These are phyloP conservation scores for Oreochromis grahami DNA, from an alignment of 2,797 vertebrate genomes.

Conservation along the genomic window DNA sequence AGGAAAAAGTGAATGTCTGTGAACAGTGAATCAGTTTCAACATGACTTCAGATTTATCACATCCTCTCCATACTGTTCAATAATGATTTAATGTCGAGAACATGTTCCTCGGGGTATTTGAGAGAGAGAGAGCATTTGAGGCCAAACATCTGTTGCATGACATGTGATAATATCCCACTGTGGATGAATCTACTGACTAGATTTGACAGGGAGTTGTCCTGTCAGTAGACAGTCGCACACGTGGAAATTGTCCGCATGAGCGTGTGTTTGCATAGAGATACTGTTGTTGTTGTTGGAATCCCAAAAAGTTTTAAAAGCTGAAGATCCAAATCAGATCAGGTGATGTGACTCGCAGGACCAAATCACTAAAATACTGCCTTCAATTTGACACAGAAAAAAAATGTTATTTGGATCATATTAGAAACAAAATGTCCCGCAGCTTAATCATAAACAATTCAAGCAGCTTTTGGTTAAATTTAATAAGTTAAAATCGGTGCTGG, in stretches of 20 bases:
- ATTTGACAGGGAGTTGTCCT: not conserved
- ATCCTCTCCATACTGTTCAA: not conserved
- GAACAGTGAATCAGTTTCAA: not conserved
- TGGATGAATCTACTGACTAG: not conserved
- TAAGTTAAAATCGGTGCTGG: not conserved
- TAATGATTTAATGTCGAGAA: not conserved
- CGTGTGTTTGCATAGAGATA: not conserved
- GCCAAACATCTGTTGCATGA: slow-evolving; percentile 6
- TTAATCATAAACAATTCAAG: not conserved
- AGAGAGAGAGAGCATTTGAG: not conserved
- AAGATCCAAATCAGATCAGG: not conserved
- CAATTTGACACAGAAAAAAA: not conserved
- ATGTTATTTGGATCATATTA: not conserved
- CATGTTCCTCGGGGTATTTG: not conserved
- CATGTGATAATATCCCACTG: not conserved
- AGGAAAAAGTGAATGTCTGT: not conserved
- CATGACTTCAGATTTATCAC: not conserved
- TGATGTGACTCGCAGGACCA: not conserved
- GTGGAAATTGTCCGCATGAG: not conserved
- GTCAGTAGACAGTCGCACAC: not conserved
- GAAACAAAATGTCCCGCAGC: not conserved
- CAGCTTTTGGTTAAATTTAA: not conserved
- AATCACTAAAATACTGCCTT: not conserved
- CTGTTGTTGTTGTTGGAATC: not conserved
- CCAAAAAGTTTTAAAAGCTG: not conserved